Evolutionary conservation across 2,797 vertebrate genomes (phyloP).

Genomic region (Chaetodon trifasciatus): DNA sequence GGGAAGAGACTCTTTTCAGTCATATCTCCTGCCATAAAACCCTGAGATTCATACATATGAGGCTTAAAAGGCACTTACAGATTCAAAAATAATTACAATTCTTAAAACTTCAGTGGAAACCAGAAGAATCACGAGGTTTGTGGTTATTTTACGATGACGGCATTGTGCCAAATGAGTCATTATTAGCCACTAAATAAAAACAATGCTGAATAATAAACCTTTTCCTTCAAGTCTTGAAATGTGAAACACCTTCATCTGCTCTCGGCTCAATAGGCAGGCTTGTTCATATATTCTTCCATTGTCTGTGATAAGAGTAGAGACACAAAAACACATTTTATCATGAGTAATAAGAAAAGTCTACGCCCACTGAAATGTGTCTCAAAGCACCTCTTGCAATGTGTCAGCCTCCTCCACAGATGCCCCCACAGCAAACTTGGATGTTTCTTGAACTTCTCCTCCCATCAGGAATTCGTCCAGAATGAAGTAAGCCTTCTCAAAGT

Average conservation of each 20-base stretch:
- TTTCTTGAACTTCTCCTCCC: constrained; percentile 94
- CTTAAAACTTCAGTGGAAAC: not conserved
- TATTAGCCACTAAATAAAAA: not conserved
- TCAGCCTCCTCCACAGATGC: constrained; percentile 92
- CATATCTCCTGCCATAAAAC: constrained; percentile 7
- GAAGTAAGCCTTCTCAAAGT: constrained; percentile 97
- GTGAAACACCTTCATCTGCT: constrained; percentile 4
- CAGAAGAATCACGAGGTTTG: not conserved
- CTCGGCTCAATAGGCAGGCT: constrained; percentile 89
- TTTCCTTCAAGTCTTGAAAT: constrained; percentile 25
- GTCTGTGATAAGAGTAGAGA: constrained; percentile 83
- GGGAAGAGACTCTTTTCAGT: not conserved
- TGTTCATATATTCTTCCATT: constrained; percentile 94
- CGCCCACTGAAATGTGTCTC: not conserved
- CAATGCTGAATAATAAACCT: constrained; percentile 8
- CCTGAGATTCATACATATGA: constrained; percentile 43
- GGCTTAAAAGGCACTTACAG: constrained; percentile 38
- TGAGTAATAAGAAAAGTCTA: not conserved
- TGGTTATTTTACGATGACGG: not conserved
- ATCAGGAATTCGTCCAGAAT: constrained; percentile 96
- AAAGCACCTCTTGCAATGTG: constrained; percentile 92
- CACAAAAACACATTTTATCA: constrained; percentile 3
- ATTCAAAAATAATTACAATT: constrained; percentile 15
- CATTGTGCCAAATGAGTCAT: not conserved
- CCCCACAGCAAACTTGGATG: constrained; percentile 89